Percentiles rank a stretch among this genome's conserved stretches.
Evolutionary conservation across 1,140 invertebrate genomes (phyloP).

Genomic region (Scaptomyza pallida): DNA sequence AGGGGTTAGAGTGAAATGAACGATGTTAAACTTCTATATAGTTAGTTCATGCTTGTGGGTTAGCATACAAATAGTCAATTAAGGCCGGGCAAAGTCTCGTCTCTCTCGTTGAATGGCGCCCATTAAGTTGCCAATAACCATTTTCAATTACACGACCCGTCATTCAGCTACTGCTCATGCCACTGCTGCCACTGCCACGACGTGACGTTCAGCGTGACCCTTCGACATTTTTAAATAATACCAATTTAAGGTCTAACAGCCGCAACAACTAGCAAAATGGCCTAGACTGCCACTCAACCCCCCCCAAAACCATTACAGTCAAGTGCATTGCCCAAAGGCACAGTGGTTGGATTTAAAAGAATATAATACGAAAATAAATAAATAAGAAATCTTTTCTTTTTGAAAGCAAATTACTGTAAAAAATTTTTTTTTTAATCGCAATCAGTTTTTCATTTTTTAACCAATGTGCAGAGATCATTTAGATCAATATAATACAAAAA

Average conservation of each 20-base stretch:
- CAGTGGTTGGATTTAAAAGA: slow-evolving; percentile 19
- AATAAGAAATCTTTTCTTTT: neutral
- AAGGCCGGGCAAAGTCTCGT: slow-evolving; percentile 38
- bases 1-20: slow-evolving; percentile 7
- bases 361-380: too few species aligned
- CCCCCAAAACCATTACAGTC: slow-evolving; percentile 28
- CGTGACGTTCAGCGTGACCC: slow-evolving; percentile 60
- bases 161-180: neutral
- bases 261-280: slow-evolving; percentile 41
- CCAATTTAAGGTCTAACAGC: slow-evolving; percentile 62
- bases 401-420: too few species aligned
- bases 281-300: neutral
- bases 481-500: too few species aligned
- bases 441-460: too few species aligned
- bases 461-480: too few species aligned
- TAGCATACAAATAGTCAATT: slow-evolving; percentile 78
- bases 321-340: slow-evolving; percentile 30
- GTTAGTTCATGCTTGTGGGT: slow-evolving; percentile 6
- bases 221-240: slow-evolving; percentile 80
- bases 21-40: neutral
- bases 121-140: slow-evolving; percentile 81
- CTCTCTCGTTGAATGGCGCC: slow-evolving; percentile 49
- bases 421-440: too few species aligned
- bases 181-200: neutral
- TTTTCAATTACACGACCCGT: slow-evolving; percentile 70